A percentile compares a stretch with the other conserved stretches of the same genome.
Conservation (phyloP, 2,113 vertebrate species). For the Rutilus rutilus region DNA sequence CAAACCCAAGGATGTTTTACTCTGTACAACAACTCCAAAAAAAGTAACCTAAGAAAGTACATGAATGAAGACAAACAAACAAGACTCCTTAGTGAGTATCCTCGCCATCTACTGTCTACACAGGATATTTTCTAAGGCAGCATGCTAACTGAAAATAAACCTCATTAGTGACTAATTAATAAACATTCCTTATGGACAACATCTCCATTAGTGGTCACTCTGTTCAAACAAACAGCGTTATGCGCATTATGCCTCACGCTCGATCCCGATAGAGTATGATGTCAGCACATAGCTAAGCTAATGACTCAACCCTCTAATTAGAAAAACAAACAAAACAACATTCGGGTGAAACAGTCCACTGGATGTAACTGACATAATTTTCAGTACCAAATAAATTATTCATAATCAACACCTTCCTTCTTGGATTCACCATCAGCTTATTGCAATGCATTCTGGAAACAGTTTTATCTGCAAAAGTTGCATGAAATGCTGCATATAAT, state of each 20-base stretch:
- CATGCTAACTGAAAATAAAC: not conserved
- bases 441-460: not conserved
- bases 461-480: not conserved
- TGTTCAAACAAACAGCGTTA: not conserved
- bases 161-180: not conserved
- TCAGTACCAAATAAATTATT: not conserved
- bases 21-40: not conserved
- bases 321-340: not conserved
- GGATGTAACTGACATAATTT: not conserved
- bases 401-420: not conserved
- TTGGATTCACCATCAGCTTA: not conserved
- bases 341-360: not conserved
- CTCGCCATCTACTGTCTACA: not conserved
- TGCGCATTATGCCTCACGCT: not conserved
- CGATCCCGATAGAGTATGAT: not conserved
- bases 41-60: not conserved
- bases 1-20: not conserved
- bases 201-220: conserved; percentile 18
- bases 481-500: not conserved
- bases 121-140: not conserved
- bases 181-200: not conserved
- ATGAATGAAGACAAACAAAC: not conserved
- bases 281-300: not conserved
- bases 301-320: not conserved
- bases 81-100: not conserved